These are phyloP conservation scores for Psilopsiagon aurifrons DNA, from an alignment of 2,113 vertebrate genomes.

Conservation along the genomic window DNA sequence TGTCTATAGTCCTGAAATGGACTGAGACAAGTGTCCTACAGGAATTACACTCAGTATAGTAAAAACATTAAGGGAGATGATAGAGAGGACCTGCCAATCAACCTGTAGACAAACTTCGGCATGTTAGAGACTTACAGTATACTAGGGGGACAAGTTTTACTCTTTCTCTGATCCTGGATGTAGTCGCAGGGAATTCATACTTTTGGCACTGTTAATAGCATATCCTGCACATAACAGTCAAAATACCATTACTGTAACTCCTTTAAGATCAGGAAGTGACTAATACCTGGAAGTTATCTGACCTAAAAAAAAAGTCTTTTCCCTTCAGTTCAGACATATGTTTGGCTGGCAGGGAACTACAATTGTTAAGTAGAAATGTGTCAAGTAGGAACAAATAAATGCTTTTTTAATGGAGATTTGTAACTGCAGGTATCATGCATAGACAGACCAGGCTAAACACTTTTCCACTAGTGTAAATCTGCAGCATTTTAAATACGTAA, in stretches of 20 bases:
- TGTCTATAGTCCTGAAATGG: background rate
- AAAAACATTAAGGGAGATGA: background rate
- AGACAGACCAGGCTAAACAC: background rate
- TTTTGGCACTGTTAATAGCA: background rate
- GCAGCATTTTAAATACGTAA: background rate
- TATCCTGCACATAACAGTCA: background rate
- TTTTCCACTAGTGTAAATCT: background rate
- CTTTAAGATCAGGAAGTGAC: background rate
- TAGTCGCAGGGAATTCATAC: background rate
- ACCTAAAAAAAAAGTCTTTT: fast-evolving
- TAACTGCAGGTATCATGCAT: background rate
- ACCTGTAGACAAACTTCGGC: background rate
- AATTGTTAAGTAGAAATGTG: background rate
- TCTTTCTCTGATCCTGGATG: background rate
- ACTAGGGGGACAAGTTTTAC: constrained; percentile 64
- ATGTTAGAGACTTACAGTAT: background rate
- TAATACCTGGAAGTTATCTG: background rate
- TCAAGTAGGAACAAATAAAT: background rate
- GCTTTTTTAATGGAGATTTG: background rate
- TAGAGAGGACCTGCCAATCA: background rate
- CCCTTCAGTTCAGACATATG: background rate
- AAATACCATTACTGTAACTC: background rate
- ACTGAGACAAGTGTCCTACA: background rate
- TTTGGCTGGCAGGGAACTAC: background rate
- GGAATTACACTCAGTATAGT: background rate